Conservation (phyloP, 1,140 invertebrate species). For the Plutomurus gul region DNA sequence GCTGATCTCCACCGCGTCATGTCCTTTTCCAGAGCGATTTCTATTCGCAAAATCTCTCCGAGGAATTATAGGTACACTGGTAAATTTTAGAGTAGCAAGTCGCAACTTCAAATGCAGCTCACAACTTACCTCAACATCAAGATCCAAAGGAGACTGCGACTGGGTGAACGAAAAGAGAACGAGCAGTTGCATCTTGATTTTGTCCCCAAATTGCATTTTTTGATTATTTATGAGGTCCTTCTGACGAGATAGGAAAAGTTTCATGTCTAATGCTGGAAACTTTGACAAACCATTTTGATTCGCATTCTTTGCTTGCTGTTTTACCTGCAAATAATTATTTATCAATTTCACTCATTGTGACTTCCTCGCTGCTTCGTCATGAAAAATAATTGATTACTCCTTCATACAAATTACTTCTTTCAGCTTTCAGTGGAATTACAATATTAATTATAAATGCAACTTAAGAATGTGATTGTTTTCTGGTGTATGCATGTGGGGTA, state of each 20-base stretch:
- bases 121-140: conserved; percentile 34
- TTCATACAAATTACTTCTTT: too few species aligned
- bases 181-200: conserved; percentile 33
- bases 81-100: conserved; percentile 4
- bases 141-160: not conserved
- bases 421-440: too few species aligned
- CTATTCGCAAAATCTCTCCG: not conserved
- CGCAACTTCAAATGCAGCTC: conserved; percentile 19
- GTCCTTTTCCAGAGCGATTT: not conserved
- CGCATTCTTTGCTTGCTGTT: not conserved
- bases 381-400: too few species aligned
- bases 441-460: too few species aligned
- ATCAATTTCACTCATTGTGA: too few species aligned
- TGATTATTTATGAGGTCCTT: not conserved
- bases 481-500: too few species aligned
- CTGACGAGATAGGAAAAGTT: conserved; percentile 26
- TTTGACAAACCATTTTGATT: not conserved
- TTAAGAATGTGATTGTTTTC: too few species aligned
- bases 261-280: not conserved
- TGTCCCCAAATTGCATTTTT: conserved; percentile 15
- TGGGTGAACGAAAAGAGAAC: not conserved
- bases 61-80: not conserved
- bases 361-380: too few species aligned
- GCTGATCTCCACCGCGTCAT: not conserved
- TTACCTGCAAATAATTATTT: conserved; percentile 6